Percentiles rank a stretch among this genome's conserved stretches.
These are phyloP conservation scores for Apis dorsata DNA, from an alignment of 1,140 invertebrate genomes.

Conservation along the genomic window DNA sequence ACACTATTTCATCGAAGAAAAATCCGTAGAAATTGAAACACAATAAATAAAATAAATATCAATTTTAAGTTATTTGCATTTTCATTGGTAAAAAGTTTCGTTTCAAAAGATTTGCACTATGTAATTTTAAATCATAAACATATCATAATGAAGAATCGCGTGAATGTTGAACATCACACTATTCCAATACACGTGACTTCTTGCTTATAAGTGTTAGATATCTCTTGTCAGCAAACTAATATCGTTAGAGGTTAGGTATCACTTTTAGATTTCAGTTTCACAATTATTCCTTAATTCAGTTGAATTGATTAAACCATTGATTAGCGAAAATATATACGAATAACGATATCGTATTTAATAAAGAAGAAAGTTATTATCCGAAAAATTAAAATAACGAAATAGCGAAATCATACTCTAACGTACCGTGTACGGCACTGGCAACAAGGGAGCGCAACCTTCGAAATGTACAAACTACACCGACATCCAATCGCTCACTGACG, in stretches of 20 bases:
- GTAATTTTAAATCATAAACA: background rate
- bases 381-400: background rate
- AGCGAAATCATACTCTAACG: background rate
- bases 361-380: background rate
- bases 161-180: background rate
- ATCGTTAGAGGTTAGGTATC: slow-evolving; percentile 4
- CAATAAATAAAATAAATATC: slow-evolving; percentile 13
- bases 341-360: background rate
- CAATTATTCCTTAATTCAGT: background rate
- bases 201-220: background rate
- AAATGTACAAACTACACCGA: slow-evolving; percentile 24
- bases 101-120: background rate
- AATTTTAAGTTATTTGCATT: background rate
- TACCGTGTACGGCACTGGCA: background rate
- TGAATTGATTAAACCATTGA: background rate
- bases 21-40: background rate
- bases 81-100: background rate
- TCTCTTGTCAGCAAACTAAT: slow-evolving; percentile 23
- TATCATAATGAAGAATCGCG: background rate
- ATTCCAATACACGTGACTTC: slow-evolving; percentile 2
- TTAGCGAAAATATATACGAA: background rate
- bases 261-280: background rate
- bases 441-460: background rate
- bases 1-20: slow-evolving; percentile 29
- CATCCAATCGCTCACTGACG: slow-evolving; percentile 47